phyloP scores from a whole-genome alignment of 2,797 vertebrate genomes.

The Coracias cyanogaster region DNA sequence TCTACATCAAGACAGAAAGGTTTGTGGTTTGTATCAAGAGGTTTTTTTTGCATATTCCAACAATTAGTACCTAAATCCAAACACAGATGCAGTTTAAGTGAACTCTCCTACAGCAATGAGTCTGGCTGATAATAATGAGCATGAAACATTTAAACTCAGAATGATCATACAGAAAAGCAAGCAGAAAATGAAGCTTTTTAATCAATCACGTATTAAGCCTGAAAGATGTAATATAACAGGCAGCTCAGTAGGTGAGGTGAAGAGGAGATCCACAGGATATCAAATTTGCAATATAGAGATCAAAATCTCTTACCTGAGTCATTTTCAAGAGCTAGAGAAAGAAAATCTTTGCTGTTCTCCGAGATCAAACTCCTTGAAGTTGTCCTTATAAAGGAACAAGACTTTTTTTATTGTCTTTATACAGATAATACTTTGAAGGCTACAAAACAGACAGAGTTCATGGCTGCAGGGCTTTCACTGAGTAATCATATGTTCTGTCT shows the following conservation, averaged over 20 bases:
- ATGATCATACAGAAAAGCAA: conserved; percentile 6
- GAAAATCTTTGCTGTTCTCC: conserved; percentile 22
- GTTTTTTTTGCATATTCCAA: not conserved
- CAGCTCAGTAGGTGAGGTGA: conserved; percentile 27
- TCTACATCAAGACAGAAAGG: not conserved
- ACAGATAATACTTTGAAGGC: conserved; percentile 32
- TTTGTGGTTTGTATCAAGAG: not conserved
- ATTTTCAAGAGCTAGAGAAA: conserved; percentile 39
- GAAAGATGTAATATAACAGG: conserved; percentile 13
- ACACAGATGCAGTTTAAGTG: not conserved
- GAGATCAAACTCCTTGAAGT: conserved; percentile 38
- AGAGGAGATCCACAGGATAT: conserved; percentile 51
- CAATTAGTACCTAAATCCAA: not conserved
- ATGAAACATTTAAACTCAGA: not conserved
- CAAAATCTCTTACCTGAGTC: conserved; percentile 63
- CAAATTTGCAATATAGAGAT: conserved; percentile 54
- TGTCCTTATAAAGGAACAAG: conserved; percentile 11
- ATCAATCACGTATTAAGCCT: conserved; percentile 8
- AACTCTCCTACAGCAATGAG: not conserved
- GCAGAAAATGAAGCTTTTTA: conserved; percentile 33
- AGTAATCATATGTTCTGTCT: not conserved
- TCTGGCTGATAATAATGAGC: not conserved
- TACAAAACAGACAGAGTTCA: conserved; percentile 15
- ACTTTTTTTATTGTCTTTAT: conserved; percentile 50
- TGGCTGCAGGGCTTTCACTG: not conserved